Conservation (phyloP, 2,113 vertebrate genomes). For the Tragelaphus imberbis region DNA sequence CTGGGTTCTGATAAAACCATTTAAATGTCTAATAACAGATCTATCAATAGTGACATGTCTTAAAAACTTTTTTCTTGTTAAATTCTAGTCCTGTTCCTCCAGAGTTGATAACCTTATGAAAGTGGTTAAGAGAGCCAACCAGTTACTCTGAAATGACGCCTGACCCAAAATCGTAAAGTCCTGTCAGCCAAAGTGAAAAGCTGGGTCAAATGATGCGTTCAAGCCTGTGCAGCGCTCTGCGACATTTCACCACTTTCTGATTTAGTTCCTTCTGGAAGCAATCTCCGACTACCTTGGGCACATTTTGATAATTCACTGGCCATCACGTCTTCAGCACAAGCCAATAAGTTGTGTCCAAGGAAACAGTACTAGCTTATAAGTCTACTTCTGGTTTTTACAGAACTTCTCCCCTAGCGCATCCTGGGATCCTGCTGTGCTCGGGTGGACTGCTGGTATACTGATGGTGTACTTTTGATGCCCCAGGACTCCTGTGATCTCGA, state of each 20-base stretch:
- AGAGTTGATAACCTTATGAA: neutral
- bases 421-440: too few relatives aligned
- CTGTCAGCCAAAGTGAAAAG: neutral
- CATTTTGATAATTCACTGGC: neutral
- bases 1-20: neutral
- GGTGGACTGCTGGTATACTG: too few relatives aligned
- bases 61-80: neutral
- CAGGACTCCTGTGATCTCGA: neutral
- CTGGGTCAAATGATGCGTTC: neutral
- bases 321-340: neutral
- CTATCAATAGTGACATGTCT: neutral
- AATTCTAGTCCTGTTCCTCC: neutral
- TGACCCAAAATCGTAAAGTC: neutral
- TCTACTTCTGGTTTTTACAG: neutral
- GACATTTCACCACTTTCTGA: neutral
- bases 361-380: too few relatives aligned
- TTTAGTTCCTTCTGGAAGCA: neutral
- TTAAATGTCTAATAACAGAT: neutral
- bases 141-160: neutral
- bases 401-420: neutral
- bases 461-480: neutral
- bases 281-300: neutral
- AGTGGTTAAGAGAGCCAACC: neutral
- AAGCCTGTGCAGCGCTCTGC: fast-evolving
- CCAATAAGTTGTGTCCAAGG: neutral